Percentiles rank a stretch among this genome's conserved stretches.
Evolutionary conservation across 2,797 vertebrate species (phyloP).

Genomic region (Takifugu rubripes): DNA sequence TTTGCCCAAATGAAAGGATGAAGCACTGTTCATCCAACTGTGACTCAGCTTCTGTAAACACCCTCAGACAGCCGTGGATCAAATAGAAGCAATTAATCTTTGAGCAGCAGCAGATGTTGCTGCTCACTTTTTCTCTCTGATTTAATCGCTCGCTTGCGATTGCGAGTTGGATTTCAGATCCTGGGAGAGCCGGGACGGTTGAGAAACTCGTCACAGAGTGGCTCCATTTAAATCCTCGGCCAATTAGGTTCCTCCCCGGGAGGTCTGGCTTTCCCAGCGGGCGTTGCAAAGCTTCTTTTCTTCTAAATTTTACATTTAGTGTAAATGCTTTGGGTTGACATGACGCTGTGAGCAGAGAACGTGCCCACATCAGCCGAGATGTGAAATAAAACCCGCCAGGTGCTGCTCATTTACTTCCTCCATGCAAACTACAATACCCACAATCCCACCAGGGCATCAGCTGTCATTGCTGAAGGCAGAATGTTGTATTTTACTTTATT

Average conservation of each 20-base stretch:
- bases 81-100: conserved; percentile 16
- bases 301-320: conserved; percentile 9
- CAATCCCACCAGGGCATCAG: too few relatives aligned
- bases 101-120: conserved; percentile 33
- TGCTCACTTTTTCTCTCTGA: conserved; percentile 8
- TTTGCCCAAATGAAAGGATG: too few relatives aligned
- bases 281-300: conserved; percentile 54
- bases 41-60: too few relatives aligned
- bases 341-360: conserved; percentile 33
- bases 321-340: conserved; percentile 56
- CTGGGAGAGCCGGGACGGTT: conserved; percentile 26
- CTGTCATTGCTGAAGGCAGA: too few relatives aligned
- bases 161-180: conserved; percentile 12
- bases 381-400: too few relatives aligned
- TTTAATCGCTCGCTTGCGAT: conserved; percentile 14
- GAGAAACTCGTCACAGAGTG: conserved; percentile 15
- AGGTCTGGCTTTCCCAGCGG: conserved; percentile 59
- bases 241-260: conserved; percentile 66
- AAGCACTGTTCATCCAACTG: too few relatives aligned
- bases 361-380: conserved; percentile 2
- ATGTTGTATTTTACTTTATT: too few relatives aligned
- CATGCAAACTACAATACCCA: too few relatives aligned
- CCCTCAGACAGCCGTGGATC: conserved; percentile 14
- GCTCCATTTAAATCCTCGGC: conserved; percentile 38
- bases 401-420: too few relatives aligned